Conservation (phyloP, 2,797 vertebrate species). For the Bovichtus variegatus region DNA sequence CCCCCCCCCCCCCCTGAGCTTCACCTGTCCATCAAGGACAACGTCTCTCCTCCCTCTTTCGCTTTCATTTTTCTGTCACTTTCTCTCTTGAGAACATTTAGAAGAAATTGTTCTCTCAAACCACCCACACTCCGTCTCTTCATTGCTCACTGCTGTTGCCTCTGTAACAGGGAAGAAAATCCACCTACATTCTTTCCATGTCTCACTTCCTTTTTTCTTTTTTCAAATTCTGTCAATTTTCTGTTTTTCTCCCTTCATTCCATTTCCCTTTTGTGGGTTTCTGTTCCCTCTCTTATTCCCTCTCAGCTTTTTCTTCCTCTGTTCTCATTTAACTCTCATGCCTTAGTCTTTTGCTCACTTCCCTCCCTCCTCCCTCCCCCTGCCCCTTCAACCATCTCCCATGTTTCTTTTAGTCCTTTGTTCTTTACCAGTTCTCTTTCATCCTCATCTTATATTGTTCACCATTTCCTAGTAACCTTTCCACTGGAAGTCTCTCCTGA, state of each 20-base stretch:
- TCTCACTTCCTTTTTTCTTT: not conserved
- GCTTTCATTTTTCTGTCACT: slow-evolving; percentile 42
- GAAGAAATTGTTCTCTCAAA: slow-evolving; percentile 50
- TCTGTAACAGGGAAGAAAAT: slow-evolving; percentile 16
- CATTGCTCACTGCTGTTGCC: slow-evolving; percentile 24
- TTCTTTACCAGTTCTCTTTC: not conserved
- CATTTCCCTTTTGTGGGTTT: not conserved
- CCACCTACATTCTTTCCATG: not conserved
- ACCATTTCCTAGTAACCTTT: not conserved
- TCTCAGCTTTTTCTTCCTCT: not conserved
- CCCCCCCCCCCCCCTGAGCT: slow-evolving; percentile 25
- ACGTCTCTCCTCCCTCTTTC: slow-evolving; percentile 31
- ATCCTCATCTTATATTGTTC: not conserved
- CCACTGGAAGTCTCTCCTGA: not conserved
- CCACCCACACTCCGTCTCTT: slow-evolving; percentile 58
- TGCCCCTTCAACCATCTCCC: too few relatives aligned
- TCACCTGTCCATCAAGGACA: slow-evolving; percentile 65
- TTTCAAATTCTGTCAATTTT: not conserved
- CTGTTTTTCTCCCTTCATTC: not conserved
- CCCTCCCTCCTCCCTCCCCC: not conserved
- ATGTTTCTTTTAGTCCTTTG: not conserved
- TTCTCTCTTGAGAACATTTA: slow-evolving; percentile 53
- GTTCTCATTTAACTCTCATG: not conserved
- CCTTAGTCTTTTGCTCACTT: too few relatives aligned
- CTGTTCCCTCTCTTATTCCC: too few relatives aligned